Evolutionary conservation across 2,113 vertebrate genomes (phyloP).

Genomic region (Forbesichthys papilliferus): DNA sequence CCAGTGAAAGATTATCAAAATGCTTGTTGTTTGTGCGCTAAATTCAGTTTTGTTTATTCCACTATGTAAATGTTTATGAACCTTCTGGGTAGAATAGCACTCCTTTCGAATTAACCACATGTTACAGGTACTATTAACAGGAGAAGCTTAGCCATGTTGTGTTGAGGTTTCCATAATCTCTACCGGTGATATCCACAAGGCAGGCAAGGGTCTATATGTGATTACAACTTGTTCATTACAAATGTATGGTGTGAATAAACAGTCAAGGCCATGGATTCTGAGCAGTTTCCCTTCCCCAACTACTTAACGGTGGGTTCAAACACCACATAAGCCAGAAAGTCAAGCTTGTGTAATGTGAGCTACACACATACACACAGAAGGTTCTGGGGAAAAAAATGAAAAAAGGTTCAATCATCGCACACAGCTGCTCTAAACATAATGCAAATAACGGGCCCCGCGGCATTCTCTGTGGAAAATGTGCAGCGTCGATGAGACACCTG

Average conservation of each 20-base stretch:
- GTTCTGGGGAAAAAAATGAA: background rate
- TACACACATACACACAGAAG: background rate
- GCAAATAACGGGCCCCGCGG: background rate
- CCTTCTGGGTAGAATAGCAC: no score
- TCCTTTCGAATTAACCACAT: no score
- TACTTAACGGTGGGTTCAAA: background rate
- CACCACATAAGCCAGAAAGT: background rate
- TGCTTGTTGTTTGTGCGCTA: no score
- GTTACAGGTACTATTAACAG: no score
- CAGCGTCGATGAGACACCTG: background rate
- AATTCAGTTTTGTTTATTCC: no score
- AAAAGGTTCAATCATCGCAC: conserved; percentile 8
- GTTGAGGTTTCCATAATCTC: no score
- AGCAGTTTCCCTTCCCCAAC: background rate
- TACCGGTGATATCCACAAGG: no score
- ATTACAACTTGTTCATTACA: background rate
- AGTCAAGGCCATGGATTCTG: background rate
- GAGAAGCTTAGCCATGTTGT: no score
- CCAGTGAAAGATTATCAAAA: no score
- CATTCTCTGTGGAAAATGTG: background rate
- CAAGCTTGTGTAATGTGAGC: background rate
- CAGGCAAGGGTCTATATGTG: no score
- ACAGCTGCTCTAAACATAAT: conserved; percentile 15
- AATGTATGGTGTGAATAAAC: conserved; percentile 8
- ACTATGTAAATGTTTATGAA: no score